A percentile compares a stretch with the other conserved stretches of the same genome.
Conservation (phyloP, 2,113 vertebrate genomes). For the Trogon surrucura region DNA sequence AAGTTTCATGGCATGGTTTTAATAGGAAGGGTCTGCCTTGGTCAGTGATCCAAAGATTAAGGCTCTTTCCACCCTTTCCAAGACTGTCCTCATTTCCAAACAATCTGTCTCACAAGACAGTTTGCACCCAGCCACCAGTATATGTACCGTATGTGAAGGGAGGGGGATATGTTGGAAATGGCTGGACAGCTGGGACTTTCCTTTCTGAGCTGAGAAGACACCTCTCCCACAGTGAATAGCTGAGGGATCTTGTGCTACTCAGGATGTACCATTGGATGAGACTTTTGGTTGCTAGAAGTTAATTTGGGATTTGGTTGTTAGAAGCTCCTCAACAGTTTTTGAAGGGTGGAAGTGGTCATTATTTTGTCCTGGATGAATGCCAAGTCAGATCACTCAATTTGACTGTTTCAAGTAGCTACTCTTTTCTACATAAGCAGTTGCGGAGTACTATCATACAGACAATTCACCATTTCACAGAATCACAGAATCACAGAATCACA, state of each 20-base stretch:
- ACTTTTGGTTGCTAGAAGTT: background rate
- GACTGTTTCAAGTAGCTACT: background rate
- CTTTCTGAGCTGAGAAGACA: background rate
- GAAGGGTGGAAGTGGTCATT: background rate
- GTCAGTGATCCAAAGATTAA: background rate
- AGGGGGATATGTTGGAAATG: fast-evolving
- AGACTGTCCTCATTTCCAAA: background rate
- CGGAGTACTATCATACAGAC: background rate
- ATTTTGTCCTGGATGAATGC: background rate
- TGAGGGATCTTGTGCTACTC: background rate
- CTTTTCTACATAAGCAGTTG: background rate
- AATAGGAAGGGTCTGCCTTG: background rate
- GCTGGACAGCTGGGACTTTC: background rate
- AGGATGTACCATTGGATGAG: background rate
- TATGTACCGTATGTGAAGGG: too few species aligned
- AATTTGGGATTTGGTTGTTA: background rate
- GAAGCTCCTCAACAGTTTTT: background rate
- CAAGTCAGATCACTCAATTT: background rate
- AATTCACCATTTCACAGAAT: background rate
- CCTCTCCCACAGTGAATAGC: background rate
- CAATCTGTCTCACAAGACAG: background rate
- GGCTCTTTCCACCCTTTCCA: background rate
- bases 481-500: too few species aligned
- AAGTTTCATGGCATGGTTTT: background rate
- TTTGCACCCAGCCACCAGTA: background rate